Evolutionary conservation across 2,888 invertebrate genomes (phyloP).

Genomic region (Coecobrya sp.): DNA sequence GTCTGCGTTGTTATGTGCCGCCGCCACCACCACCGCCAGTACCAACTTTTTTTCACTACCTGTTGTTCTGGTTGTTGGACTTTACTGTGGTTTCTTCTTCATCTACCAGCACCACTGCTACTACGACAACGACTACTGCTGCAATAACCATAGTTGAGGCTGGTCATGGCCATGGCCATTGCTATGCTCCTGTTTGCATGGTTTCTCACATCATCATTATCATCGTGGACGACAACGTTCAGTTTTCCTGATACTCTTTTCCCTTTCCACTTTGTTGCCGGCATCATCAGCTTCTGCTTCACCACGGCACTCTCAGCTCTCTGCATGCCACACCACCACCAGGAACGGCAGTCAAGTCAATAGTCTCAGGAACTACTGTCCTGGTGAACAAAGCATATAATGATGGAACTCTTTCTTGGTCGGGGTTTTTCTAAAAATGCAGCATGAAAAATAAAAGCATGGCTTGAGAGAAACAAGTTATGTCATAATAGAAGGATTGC

Average conservation of each 20-base stretch:
- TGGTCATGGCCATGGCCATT: slow-evolving; percentile 30
- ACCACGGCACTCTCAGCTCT: neutral
- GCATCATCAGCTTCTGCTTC: slow-evolving; percentile 25
- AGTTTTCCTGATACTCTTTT: slow-evolving; percentile 36
- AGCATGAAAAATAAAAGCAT: neutral
- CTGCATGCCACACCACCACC: neutral
- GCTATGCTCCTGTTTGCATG: slow-evolving; percentile 14
- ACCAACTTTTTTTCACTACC: slow-evolving; percentile 3
- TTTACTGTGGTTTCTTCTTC: slow-evolving; percentile 10
- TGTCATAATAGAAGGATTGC: neutral
- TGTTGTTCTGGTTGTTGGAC: slow-evolving; percentile 12
- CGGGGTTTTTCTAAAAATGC: no score
- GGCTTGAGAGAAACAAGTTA: neutral
- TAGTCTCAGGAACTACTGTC: neutral
- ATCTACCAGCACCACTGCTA: neutral
- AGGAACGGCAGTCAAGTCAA: neutral
- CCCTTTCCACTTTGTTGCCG: slow-evolving; percentile 40
- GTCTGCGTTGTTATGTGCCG: neutral
- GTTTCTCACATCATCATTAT: neutral
- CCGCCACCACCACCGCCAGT: neutral
- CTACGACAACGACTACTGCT: neutral
- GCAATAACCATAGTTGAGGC: slow-evolving; percentile 42
- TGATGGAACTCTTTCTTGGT: neutral
- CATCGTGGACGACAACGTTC: neutral
- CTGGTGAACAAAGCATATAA: neutral